A percentile compares a stretch with the other conserved stretches of the same genome.
phyloP scores from a whole-genome alignment of 2,113 vertebrate genomes.

The Cardinalis cardinalis region DNA sequence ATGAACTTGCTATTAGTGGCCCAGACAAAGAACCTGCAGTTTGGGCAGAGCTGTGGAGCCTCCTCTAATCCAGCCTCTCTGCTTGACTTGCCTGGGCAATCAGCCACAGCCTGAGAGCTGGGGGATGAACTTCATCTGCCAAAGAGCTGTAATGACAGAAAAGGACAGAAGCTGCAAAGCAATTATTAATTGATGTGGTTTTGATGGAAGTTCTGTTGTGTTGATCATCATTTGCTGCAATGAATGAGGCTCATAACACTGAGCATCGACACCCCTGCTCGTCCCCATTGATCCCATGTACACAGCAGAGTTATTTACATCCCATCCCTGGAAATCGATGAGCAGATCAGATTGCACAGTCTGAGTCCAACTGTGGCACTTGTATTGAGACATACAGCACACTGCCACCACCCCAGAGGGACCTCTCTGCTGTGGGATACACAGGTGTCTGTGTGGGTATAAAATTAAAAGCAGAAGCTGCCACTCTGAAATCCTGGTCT shows the following conservation, averaged over 20 bases:
- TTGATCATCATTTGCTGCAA: background rate
- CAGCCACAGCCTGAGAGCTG: conserved; percentile 3
- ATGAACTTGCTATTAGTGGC: conserved; percentile 26
- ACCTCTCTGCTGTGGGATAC: background rate
- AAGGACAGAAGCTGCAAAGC: conserved; percentile 6
- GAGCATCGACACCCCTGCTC: background rate
- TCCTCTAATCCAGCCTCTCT: background rate
- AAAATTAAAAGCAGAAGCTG: background rate
- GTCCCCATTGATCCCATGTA: background rate
- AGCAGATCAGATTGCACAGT: background rate
- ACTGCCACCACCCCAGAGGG: background rate
- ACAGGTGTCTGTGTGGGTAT: background rate
- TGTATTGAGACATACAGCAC: background rate
- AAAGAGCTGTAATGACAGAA: conserved; percentile 20
- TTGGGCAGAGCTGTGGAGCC: background rate
- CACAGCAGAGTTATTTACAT: conserved; percentile 9
- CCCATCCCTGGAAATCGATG: background rate
- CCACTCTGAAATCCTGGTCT: background rate
- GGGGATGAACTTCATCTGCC: background rate
- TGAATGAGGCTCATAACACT: background rate
- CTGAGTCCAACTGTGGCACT: background rate
- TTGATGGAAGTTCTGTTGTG: conserved; percentile 22
- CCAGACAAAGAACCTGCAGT: background rate
- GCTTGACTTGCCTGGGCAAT: background rate
- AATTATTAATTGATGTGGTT: conserved; percentile 40